Conservation (phyloP, 2,113 vertebrate species). For the Ciconia maguari region DNA sequence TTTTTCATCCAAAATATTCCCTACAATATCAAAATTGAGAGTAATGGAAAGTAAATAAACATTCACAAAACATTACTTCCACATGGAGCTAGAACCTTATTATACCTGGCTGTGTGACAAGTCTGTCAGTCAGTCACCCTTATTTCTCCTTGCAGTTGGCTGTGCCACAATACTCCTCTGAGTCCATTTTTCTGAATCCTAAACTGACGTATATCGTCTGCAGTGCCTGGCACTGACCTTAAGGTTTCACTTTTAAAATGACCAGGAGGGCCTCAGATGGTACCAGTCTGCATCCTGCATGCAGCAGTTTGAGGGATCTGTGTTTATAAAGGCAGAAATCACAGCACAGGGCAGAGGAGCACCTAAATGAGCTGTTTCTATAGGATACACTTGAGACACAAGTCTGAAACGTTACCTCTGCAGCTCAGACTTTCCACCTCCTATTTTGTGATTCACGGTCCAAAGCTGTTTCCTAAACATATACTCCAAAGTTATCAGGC, state of each 20-base stretch:
- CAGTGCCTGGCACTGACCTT: background rate
- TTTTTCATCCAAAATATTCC: slow-evolving; percentile 27
- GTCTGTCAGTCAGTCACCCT: slow-evolving; percentile 32
- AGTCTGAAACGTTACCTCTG: background rate
- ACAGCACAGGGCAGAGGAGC: background rate
- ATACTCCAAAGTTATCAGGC: background rate
- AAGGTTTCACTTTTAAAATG: background rate
- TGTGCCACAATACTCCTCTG: background rate
- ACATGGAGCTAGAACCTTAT: slow-evolving; percentile 11
- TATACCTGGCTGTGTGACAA: slow-evolving; percentile 40
- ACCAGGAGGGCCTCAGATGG: background rate
- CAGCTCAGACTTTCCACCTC: background rate
- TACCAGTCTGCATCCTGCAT: background rate
- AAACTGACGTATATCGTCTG: background rate
- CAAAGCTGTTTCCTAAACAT: slow-evolving; percentile 14
- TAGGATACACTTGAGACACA: background rate
- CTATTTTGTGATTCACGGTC: background rate
- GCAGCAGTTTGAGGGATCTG: background rate
- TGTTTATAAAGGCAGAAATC: background rate
- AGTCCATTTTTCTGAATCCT: background rate
- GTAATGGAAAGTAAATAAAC: slow-evolving; percentile 47
- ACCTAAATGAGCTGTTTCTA: background rate
- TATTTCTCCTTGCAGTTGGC: background rate
- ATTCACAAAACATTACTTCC: slow-evolving; percentile 35
- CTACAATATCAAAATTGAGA: slow-evolving; percentile 26